Evolutionary conservation across 2,797 vertebrate species (phyloP).

Genomic region (Alectoris magna): DNA sequence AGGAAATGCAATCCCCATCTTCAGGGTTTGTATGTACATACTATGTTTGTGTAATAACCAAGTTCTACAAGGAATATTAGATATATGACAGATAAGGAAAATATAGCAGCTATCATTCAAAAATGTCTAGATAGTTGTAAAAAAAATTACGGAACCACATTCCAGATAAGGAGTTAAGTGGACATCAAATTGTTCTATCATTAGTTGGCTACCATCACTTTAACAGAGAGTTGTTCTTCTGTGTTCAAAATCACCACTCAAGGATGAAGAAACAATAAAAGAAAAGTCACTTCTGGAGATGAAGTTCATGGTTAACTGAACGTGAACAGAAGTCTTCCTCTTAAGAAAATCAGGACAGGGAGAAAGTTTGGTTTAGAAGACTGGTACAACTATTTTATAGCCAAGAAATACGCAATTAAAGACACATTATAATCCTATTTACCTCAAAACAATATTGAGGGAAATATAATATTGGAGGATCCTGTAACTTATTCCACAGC

Average conservation of each 20-base stretch:
- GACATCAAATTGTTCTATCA: neutral
- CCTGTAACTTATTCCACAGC: neutral
- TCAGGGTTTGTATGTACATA: neutral
- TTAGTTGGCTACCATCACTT: slow-evolving; percentile 14
- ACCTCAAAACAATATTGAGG: neutral
- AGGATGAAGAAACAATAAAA: neutral
- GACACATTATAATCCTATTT: neutral
- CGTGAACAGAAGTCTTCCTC: neutral
- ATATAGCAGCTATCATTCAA: neutral
- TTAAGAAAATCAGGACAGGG: neutral
- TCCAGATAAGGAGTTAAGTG: neutral
- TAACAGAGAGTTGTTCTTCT: neutral
- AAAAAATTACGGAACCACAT: neutral
- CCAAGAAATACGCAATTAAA: too few relatives aligned
- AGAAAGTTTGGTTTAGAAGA: neutral
- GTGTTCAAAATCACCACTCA: neutral
- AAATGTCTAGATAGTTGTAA: neutral
- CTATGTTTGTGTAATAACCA: neutral
- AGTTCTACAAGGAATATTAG: neutral
- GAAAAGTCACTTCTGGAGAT: neutral
- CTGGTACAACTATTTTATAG: neutral
- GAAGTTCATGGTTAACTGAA: neutral
- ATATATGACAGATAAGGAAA: neutral
- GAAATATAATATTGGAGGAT: neutral
- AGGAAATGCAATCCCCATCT: neutral